phyloP scores from a whole-genome alignment of 2,113 vertebrate species.

The Oncorhynchus nerka region DNA sequence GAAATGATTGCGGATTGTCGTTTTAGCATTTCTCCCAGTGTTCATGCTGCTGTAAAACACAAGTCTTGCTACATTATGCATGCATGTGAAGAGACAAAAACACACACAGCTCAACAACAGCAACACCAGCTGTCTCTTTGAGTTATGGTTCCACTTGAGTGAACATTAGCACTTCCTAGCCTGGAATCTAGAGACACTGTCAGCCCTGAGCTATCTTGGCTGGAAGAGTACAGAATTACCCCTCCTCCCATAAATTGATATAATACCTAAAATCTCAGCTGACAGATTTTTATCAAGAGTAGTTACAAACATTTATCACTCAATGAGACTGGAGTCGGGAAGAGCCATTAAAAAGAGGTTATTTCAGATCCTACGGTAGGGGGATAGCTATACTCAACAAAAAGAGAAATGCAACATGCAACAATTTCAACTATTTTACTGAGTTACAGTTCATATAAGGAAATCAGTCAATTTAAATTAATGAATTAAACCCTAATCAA shows the following conservation, averaged over 20 bases:
- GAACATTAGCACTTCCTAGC: constrained; percentile 49
- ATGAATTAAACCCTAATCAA: too few species aligned
- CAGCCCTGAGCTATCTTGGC: constrained; percentile 54
- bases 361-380: constrained; percentile 67
- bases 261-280: constrained; percentile 68
- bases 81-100: constrained; percentile 12
- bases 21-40: neutral
- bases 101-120: constrained; percentile 19
- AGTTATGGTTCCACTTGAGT: constrained; percentile 36
- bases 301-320: constrained; percentile 71
- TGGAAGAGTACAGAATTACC: constrained; percentile 63
- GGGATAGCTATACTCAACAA: neutral
- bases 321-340: constrained; percentile 61
- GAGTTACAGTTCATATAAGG: too few species aligned
- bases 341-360: constrained; percentile 64
- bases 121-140: constrained; percentile 42
- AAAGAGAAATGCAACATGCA: too few species aligned
- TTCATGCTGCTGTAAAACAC: neutral
- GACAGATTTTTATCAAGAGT: constrained; percentile 75
- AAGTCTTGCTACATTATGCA: neutral
- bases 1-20: neutral
- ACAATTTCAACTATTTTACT: too few species aligned
- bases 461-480: too few species aligned
- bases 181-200: constrained; percentile 38
- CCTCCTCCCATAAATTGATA: constrained; percentile 68